A percentile compares a stretch with the other conserved stretches of the same genome.
Conservation (phyloP, 2,888 invertebrate genomes). For the Drosophila stalkeri region DNA sequence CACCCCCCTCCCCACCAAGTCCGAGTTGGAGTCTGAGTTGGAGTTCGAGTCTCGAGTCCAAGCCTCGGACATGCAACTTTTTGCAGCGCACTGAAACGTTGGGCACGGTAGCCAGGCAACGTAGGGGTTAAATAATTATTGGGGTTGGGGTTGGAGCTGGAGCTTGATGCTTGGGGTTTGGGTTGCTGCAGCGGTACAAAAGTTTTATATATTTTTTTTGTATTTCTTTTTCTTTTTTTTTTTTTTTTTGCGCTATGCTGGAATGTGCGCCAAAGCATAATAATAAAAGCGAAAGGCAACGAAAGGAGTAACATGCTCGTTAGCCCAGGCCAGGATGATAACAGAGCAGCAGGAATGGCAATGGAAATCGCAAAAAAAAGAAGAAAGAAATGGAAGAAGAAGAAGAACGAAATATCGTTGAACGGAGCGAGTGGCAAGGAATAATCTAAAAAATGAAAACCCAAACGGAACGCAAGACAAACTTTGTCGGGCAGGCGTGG, state of each 20-base stretch:
- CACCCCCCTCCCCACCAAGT: constrained; percentile 27
- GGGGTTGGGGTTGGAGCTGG: not conserved
- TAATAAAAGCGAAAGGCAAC: constrained; percentile 80
- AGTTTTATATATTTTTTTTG: constrained; percentile 28
- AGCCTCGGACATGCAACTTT: constrained; percentile 73
- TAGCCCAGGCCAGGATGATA: constrained; percentile 62
- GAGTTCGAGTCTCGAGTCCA: constrained; percentile 28
- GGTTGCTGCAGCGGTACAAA: constrained; percentile 56
- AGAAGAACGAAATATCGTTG: constrained; percentile 55
- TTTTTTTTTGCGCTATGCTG: constrained; percentile 43
- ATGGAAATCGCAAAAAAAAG: constrained; percentile 26
- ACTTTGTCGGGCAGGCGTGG: constrained; percentile 81
- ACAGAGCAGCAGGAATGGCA: constrained; percentile 30
- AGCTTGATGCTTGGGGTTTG: not conserved
- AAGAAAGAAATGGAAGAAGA: constrained; percentile 9
- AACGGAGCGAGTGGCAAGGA: constrained; percentile 68
- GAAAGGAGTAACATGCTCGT: constrained; percentile 81
- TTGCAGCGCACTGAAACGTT: constrained; percentile 53
- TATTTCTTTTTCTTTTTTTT: constrained; percentile 1
- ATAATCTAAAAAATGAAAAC: constrained; percentile 81
- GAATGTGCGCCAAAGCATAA: constrained; percentile 81
- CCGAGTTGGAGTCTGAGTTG: constrained; percentile 26
- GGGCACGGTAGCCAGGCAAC: constrained; percentile 64
- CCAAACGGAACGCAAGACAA: constrained; percentile 81
- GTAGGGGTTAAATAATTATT: constrained; percentile 3